Base-by-base conservation (phyloP, 1,140 invertebrate genomes). In the Sesamia nonagrioides region DNA sequence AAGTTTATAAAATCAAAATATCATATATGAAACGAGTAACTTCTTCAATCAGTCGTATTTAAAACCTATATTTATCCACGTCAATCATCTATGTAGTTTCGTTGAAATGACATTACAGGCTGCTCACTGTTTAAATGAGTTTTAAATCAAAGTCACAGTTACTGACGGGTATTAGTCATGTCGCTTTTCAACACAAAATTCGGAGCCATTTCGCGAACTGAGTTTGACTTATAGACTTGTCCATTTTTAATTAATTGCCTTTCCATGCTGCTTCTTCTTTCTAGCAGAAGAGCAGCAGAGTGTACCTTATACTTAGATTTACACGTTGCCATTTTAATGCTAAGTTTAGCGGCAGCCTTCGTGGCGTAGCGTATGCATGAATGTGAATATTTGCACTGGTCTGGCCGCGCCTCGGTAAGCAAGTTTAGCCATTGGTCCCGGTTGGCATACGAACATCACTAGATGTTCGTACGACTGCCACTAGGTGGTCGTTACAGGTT, bases 261-360 rank as follows among this genome's bases (percentile, higher is more conserved):
- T 40, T 40, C 35, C 58, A 15, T 63, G 60, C 35, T 40, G 40
- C 8, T 63, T 63, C 60, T 63, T 63, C 60, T 63, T 17, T 8
- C 35, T 11, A 0, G 13, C 11, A 63, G 60, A 37, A 63, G 60
- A 40, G 35, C 9, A 18, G 60, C 60, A 63, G 60, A 54, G 8
- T 17, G 1, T 18, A 54, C 1, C 6, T 8, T 8, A 8, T 5
- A 54, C 3, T 1, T 3, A 27, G 27, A 27, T 27, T 27, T 27
- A 27, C 27, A 27, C 3, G 27, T 27, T 27, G 3, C 27, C 27
- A 27, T 27, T 27, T 27, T 1, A 27, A 1, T n/a, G n/a, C n/a
- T n/a, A n/a, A n/a, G n/a, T n/a, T n/a, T n/a, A n/a, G n/a, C n/a
- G n/a, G n/a, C n/a, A n/a, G n/a, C n/a, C n/a, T n/a, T n/a, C n/a